Conservation (phyloP, 2,113 vertebrate species). For the Aepyceros melampus region DNA sequence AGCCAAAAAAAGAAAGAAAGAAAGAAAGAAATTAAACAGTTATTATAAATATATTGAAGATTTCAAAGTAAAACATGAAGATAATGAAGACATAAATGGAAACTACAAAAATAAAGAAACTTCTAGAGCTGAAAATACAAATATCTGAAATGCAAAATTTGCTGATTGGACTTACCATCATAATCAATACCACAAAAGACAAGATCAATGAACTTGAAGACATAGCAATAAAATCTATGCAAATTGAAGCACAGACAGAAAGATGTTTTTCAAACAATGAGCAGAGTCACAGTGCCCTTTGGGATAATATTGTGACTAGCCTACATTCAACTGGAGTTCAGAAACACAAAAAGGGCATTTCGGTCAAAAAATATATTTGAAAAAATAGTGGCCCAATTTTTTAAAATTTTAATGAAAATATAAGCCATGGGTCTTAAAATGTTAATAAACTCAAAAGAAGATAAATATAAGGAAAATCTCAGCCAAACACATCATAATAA, state of each 20-base stretch:
- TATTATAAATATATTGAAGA: background rate
- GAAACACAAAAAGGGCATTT: background rate
- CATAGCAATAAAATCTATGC: background rate
- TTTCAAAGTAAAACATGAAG: background rate
- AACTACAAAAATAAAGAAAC: background rate
- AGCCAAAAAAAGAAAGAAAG: background rate
- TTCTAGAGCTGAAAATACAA: background rate
- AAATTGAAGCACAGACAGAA: background rate
- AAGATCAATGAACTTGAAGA: background rate
- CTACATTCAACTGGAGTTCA: background rate
- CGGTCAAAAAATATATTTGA: background rate
- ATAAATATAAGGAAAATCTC: background rate
- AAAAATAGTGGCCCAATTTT: background rate
- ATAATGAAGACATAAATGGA: background rate
- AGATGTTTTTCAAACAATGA: background rate
- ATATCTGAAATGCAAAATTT: background rate
- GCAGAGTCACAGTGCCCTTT: background rate
- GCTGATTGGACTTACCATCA: background rate
- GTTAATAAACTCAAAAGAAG: background rate
- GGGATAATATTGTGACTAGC: background rate
- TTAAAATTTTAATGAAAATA: background rate
- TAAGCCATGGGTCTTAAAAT: background rate
- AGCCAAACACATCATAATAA: background rate
- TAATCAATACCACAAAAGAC: background rate
- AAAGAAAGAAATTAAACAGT: background rate